Conservation (phyloP, 2,797 vertebrate species). For the Cottoperca gobio region DNA sequence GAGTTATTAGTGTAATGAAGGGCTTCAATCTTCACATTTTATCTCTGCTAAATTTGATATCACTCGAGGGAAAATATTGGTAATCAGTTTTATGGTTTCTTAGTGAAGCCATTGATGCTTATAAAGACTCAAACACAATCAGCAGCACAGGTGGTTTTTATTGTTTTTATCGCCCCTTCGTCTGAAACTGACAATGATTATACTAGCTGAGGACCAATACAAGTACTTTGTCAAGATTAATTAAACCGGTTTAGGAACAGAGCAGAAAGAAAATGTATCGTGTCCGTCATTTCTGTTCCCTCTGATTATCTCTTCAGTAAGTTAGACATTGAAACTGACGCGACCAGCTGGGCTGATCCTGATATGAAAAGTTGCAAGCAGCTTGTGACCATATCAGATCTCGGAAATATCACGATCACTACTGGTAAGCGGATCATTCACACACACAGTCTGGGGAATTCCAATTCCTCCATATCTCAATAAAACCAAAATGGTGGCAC, state of each 20-base stretch:
- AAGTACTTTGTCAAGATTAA: background rate
- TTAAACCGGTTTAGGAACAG: background rate
- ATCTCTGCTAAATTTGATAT: constrained; percentile 33
- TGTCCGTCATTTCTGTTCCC: background rate
- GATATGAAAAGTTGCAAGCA: constrained; percentile 73
- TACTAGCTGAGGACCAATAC: background rate
- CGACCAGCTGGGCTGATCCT: constrained; percentile 75
- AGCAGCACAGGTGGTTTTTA: constrained; percentile 7
- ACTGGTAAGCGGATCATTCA: constrained; percentile 70
- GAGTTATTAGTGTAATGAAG: constrained; percentile 63
- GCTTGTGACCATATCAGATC: constrained; percentile 67
- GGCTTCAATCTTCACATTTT: constrained; percentile 18
- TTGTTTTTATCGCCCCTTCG: background rate
- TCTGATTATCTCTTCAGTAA: constrained; percentile 63
- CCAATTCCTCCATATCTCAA: background rate
- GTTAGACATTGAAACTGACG: constrained; percentile 73
- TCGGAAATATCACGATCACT: constrained; percentile 80
- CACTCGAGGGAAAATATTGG: constrained; percentile 24
- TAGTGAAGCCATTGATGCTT: constrained; percentile 25
- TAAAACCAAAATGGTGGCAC: background rate
- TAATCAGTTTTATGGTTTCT: constrained; percentile 50
- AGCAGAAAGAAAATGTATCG: background rate
- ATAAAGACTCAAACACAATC: constrained; percentile 28
- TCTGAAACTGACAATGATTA: background rate
- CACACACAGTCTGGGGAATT: background rate